Evolutionary conservation across 2,113 vertebrate genomes (phyloP), one percentile per base, ranked within the genome.

Genomic region (Macrotis lagotis): DNA sequence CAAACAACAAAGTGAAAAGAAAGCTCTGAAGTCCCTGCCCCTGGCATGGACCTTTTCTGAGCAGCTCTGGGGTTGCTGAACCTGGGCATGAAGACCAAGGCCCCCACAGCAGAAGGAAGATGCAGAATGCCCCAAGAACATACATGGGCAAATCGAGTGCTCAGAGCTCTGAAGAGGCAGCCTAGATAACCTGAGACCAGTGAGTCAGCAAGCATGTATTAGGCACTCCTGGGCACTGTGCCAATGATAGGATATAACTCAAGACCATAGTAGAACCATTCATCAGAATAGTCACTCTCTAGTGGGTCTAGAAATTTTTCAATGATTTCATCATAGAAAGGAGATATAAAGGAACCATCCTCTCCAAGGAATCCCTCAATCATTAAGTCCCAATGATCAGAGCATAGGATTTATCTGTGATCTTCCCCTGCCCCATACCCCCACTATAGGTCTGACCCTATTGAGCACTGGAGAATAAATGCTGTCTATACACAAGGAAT

Each of bases 341-440:
- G 51, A 0, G 3, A n/a, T 90, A 90, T 44, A 44, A 55, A 88
- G 1, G 8, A 51, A 22, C 16, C 55, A 53, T 10, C 19, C 16
- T 83, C n/a, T n/a, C 66, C 22, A 22, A 91, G 3, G 2, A 2
- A 0, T 19, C 3, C 1, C 19, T 11, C 3, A 2, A 3, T 1
- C 25, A 49, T 31, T 91, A 25, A 89, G 93, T 74, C 7, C 11
- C 31, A 50, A 37, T 28, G 14, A 53, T 48, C 31, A 44, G 10
- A 91, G 2, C 19, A 48, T 0, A 1, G 10, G 2, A 1, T 95
- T 10, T 44, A 0, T 6, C 7, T 2, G 2, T 19, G 37, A 8
- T 51, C 31, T 49, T 3, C 66, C 44, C 5, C 1, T 24, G 1
- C 0, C 0, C 0, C 0, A 22, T 44, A 6, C 50, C 26, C 31